phyloP scores from a whole-genome alignment of 2,113 vertebrate species.

The Dasyurus viverrinus region DNA sequence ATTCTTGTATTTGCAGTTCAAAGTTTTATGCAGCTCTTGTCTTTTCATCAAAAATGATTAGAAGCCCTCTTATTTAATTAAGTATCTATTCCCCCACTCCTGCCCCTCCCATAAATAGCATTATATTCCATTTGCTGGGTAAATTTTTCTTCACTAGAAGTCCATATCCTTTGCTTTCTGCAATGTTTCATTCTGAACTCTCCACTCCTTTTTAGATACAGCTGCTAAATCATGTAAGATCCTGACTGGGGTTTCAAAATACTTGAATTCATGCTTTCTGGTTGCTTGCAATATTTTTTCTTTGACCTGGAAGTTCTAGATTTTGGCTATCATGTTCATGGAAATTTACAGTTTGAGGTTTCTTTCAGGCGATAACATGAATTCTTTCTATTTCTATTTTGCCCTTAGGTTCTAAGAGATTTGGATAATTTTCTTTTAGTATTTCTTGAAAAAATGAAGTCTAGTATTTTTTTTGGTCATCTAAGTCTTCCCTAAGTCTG shows the following conservation, averaged over 20 bases:
- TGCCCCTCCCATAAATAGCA: not conserved
- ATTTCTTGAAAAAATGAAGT: not conserved
- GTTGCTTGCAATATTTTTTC: not conserved
- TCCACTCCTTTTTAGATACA: not conserved
- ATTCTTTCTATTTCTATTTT: not conserved
- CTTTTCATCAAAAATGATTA: not conserved
- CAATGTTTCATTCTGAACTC: not conserved
- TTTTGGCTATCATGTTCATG: not conserved
- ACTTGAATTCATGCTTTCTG: not conserved
- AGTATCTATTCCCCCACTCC: not conserved
- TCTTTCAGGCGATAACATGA: not conserved
- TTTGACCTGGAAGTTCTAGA: not conserved
- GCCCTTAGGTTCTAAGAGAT: not conserved
- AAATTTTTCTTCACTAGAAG: not conserved
- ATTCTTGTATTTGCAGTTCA: not conserved
- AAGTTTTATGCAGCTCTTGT: not conserved
- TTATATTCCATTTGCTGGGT: not conserved
- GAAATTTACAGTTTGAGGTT: not conserved
- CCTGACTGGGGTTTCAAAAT: not conserved
- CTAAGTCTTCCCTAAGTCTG: not conserved
- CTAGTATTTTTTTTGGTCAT: not conserved
- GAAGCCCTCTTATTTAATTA: not conserved
- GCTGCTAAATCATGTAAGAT: not conserved
- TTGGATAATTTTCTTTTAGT: not conserved
- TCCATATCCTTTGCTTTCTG: not conserved